phyloP scores from a whole-genome alignment of 2,888 invertebrate species.

The Eutolmus rufibarbis region DNA sequence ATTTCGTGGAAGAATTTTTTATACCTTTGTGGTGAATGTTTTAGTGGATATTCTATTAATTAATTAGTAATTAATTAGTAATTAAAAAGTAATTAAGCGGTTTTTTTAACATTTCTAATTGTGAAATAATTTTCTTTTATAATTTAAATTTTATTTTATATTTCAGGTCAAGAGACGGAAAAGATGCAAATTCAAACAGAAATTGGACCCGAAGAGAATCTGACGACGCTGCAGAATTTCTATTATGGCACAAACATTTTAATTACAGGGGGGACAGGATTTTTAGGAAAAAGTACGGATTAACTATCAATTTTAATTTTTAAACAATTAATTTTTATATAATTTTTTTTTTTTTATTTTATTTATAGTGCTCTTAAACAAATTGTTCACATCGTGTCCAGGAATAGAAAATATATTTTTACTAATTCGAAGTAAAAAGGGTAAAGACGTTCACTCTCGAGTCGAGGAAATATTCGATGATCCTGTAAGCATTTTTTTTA shows the following conservation, averaged over 20 bases:
- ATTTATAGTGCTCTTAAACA: conserved; percentile 65
- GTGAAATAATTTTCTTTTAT: neutral
- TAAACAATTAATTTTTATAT: too few relatives aligned
- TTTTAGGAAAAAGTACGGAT: conserved; percentile 55
- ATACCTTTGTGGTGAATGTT: too few relatives aligned
- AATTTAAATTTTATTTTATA: neutral
- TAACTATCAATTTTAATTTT: neutral
- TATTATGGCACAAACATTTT: conserved; percentile 67
- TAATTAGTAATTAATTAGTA: too few relatives aligned
- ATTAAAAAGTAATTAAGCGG: too few relatives aligned
- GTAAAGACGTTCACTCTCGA: conserved; percentile 70
- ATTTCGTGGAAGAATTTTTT: too few relatives aligned
- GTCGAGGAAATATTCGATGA: conserved; percentile 75
- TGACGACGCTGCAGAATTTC: conserved; percentile 66
- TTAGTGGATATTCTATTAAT: too few relatives aligned
- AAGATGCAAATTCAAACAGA: conserved; percentile 46
- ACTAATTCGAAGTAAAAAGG: conserved; percentile 68
- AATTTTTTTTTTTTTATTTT: neutral
- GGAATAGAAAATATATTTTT: conserved; percentile 66
- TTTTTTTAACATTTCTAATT: too few relatives aligned
- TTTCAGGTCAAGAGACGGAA: neutral
- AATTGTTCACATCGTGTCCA: conserved; percentile 66
- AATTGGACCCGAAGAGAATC: conserved; percentile 47
- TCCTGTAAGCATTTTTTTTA: conserved; percentile 63
- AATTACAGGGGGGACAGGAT: conserved; percentile 70